A percentile compares a stretch with the other conserved stretches of the same genome.
Conservation (phyloP, 2,888 invertebrate species). For the Acleris emargana region DNA sequence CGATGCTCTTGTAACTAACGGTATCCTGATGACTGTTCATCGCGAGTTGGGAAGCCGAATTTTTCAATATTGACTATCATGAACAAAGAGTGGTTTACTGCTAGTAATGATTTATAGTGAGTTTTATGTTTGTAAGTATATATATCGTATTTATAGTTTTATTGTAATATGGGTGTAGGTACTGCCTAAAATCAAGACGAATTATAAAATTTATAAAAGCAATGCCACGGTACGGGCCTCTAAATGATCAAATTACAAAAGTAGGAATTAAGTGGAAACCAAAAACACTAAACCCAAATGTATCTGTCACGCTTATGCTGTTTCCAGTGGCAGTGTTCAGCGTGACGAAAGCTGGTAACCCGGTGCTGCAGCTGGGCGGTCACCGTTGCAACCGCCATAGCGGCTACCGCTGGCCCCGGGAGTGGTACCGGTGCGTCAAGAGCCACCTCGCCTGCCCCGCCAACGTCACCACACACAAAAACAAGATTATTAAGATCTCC, state of each 20-base stretch:
- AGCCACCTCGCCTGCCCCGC: conserved; percentile 49
- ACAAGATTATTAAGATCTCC: conserved; percentile 23
- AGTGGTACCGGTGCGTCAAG: conserved; percentile 50
- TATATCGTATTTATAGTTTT: too few relatives aligned
- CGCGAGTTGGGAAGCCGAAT: not conserved
- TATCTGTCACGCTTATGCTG: not conserved
- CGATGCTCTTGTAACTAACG: not conserved
- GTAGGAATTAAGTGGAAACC: too few relatives aligned
- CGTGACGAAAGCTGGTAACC: conserved; percentile 28
- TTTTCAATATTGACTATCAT: not conserved
- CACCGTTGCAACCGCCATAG: conserved; percentile 49
- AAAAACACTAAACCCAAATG: too few relatives aligned
- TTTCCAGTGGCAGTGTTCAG: conserved; percentile 3
- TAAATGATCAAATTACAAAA: too few relatives aligned
- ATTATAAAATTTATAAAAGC: too few relatives aligned
- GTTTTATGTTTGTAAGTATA: too few relatives aligned
- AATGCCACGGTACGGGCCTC: too few relatives aligned
- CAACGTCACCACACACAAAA: conserved; percentile 45
- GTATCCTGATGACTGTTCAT: not conserved
- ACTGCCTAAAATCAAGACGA: too few relatives aligned
- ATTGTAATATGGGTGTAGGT: too few relatives aligned
- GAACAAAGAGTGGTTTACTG: not conserved
- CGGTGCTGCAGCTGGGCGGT: conserved; percentile 45
- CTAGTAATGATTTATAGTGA: too few relatives aligned
- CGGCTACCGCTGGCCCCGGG: conserved; percentile 42